These are phyloP conservation scores for Arvicanthis niloticus DNA, from an alignment of 2,113 vertebrate species.

Conservation along the genomic window DNA sequence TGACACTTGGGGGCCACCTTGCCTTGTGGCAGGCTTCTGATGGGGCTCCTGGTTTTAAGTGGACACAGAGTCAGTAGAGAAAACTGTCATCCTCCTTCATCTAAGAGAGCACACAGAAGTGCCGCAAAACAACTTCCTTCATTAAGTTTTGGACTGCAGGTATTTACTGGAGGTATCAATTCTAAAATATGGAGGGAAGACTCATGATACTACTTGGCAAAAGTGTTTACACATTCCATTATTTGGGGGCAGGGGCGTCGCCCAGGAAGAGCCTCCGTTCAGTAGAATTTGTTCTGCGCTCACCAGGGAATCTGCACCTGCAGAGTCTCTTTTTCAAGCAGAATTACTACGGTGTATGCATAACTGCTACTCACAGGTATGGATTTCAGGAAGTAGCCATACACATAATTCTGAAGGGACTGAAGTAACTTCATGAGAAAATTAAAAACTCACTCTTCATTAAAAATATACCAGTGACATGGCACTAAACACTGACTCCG, in stretches of 20 bases:
- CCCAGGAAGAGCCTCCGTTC: background rate
- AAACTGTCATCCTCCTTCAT: background rate
- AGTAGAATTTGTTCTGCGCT: constrained; percentile 37
- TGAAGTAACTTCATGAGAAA: constrained; percentile 10
- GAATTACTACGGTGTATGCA: constrained; percentile 16
- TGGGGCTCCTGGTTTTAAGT: background rate
- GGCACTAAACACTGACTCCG: background rate
- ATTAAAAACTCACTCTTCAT: constrained; percentile 29
- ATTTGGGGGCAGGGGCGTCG: background rate
- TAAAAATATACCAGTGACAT: background rate
- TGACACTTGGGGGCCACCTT: background rate
- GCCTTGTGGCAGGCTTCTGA: background rate
- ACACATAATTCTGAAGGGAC: constrained; percentile 38
- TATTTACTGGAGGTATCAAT: constrained; percentile 47
- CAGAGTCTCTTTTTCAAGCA: constrained; percentile 26
- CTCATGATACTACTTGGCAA: constrained; percentile 11
- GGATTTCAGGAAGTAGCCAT: constrained; percentile 39
- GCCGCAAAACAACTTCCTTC: background rate
- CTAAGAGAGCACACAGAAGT: constrained; percentile 35
- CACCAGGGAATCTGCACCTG: background rate
- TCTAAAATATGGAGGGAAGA: background rate
- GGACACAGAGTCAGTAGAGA: background rate
- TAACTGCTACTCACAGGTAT: background rate
- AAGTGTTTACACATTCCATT: constrained; percentile 34
- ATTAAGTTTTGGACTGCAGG: background rate